These are phyloP conservation scores for Sphyrna mokarran DNA, from an alignment of 2,113 vertebrate genomes.

Conservation along the genomic window DNA sequence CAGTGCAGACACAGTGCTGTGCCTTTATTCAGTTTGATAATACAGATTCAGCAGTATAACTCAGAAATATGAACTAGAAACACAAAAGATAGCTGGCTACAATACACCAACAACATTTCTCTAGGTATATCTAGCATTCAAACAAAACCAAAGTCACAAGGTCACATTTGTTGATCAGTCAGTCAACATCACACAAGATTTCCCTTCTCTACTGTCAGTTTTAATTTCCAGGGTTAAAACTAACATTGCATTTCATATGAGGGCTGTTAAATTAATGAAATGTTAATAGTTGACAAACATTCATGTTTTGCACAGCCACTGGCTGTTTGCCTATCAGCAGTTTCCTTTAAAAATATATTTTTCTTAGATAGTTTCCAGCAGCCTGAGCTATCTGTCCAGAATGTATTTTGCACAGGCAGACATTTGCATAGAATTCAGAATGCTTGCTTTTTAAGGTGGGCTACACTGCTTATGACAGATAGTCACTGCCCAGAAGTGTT, in stretches of 20 bases:
- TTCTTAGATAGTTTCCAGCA: background rate
- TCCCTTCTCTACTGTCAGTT: background rate
- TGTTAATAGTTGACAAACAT: background rate
- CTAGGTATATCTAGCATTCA: background rate
- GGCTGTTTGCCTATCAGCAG: background rate
- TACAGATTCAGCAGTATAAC: background rate
- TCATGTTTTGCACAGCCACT: background rate
- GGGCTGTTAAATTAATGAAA: background rate
- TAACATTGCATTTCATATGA: background rate
- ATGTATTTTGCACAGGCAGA: background rate
- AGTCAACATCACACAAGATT: background rate
- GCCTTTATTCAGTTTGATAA: background rate
- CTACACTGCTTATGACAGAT: background rate
- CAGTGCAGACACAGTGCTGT: background rate
- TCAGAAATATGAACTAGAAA: background rate
- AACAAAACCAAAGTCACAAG: background rate
- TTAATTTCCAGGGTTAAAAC: slow-evolving; percentile 1
- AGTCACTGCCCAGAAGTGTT: background rate
- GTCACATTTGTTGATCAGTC: background rate
- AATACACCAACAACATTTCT: background rate
- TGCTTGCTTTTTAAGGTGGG: background rate
- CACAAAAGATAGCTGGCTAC: background rate
- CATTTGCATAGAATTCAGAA: background rate
- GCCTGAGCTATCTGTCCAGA: background rate
- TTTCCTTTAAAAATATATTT: background rate